These are phyloP conservation scores for Alaudala cheleensis DNA, from an alignment of 2,113 vertebrate genomes.

Conservation along the genomic window DNA sequence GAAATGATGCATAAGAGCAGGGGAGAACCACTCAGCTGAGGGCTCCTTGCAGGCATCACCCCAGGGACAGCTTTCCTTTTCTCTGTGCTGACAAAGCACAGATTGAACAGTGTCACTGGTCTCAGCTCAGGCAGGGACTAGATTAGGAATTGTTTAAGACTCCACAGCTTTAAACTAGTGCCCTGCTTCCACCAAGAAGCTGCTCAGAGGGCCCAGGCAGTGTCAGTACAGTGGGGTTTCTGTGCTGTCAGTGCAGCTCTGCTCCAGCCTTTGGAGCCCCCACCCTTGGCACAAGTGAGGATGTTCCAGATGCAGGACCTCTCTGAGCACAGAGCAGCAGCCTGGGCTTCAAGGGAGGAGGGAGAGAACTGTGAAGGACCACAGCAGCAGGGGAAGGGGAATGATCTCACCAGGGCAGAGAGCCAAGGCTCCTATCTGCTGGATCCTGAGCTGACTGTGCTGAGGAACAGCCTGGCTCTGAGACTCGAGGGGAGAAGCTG, in stretches of 20 bases:
- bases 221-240: fast-evolving
- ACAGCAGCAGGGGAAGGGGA: not conserved
- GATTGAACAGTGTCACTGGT: not conserved
- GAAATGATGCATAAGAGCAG: not conserved
- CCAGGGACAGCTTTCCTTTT: not conserved
- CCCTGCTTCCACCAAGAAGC: not conserved
- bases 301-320: not conserved
- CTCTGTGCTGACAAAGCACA: not conserved
- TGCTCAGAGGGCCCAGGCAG: not conserved
- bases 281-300: no score
- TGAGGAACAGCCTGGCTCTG: fast-evolving
- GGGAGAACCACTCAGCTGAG: not conserved
- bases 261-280: no score
- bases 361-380: not conserved
- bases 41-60: not conserved
- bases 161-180: not conserved
- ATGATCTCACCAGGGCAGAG: not conserved
- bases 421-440: not conserved
- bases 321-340: fast-evolving
- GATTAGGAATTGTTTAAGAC: not conserved
- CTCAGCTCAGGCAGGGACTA: not conserved
- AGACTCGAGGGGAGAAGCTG: not conserved
- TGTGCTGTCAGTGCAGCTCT: not conserved
- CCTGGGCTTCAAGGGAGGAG: not conserved
- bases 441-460: fast-evolving